Evolutionary conservation across 2,797 vertebrate genomes (phyloP), one percentile per base, ranked within the genome.

Genomic region (Gadopsis marmoratus): DNA sequence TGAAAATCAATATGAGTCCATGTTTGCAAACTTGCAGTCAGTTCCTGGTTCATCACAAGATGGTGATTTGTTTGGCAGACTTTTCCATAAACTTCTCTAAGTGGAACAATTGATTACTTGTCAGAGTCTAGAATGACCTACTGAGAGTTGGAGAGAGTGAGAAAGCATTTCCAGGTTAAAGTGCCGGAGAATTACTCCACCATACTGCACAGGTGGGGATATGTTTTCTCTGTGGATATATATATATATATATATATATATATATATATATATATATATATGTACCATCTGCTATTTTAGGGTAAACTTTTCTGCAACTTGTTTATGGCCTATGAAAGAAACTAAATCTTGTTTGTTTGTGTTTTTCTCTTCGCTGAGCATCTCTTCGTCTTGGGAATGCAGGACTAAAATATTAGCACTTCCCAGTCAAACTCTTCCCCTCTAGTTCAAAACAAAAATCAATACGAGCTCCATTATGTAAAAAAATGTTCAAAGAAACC

Each of bases 361-460:
- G 80, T 89, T 80, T 81, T 76, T 83, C 71, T 85, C 60, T 70
- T 78, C 8, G 31, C 61, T 5, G 48, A 76, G 56, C 68, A 21
- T 66, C 5, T 69, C 64, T 72, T 69, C 3, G 48, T 87, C 84
- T 73, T 78, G 88, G 87, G 90, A 90, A 80, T 72, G 55, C 72
- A 59, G 82, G 88, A 89, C 91, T 89, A 90, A 91, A 89, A 92
- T 92, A 92, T 91, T 89, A 92, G 80, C 60, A 26, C 87, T 86
- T 85, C 65, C 85, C 80, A 83, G 86, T 91, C 86, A 88, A 89
- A 81, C 82, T 81, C 76, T 81, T 87, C 79, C 79, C 82, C 79
- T 79, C 82, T 63, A 77, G 78, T 91, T 91, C 79, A 91, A 87
- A 91, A 88, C 79, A 79, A 88, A 83, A 90, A 89, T 89, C 89